Evolutionary conservation across 1,140 invertebrate species (phyloP), one percentile per base, ranked within the genome.

Genomic region (Liolophura sinensis): DNA sequence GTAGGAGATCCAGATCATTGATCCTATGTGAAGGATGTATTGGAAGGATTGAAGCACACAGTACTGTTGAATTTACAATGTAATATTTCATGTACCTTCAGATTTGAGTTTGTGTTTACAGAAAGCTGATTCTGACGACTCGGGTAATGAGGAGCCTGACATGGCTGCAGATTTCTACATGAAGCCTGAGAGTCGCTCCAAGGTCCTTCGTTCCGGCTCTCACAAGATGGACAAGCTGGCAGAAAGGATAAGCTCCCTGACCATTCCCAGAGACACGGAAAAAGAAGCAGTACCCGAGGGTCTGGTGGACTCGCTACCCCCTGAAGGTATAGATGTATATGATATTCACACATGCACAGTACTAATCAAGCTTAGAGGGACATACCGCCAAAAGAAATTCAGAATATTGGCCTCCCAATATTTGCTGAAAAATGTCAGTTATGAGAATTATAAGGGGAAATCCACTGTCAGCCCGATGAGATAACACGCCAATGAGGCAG

Each of bases 81-180:
- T 40, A 40, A 40, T 40, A 58, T 60, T 25, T 70, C n/a, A 59
- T 27, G 20, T 56, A 5, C 31, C 49, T 61, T 16, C 15, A 24
- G 40, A 54, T 27, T 60, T 20, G 25, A n/a, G 16, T 67, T 62
- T 31, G 16, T 55, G 31, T 60, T 72, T 78, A 11, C 71, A 94
- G 88, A 92, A 95, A 85, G 92, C 91, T 22, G 93, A 95, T 81
- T 93, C 95, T 74, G 92, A 93, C 77, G 95, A 97, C 80, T 95
- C 93, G 0, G 94, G 94, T 5, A 97, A 95, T 80, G 94, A 97
- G 81, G 94, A 97, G 80, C 93, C 94, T n/a, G 91, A 78, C 9
- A 75, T 65, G 1, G 80, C 78, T 31, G 66, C 90, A 57, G 85
- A 84, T 71, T 86, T 85, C 63, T 82, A 72, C 63, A 73, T 72